phyloP scores from a whole-genome alignment of 2,113 vertebrate species.

The Aramus guarauna region DNA sequence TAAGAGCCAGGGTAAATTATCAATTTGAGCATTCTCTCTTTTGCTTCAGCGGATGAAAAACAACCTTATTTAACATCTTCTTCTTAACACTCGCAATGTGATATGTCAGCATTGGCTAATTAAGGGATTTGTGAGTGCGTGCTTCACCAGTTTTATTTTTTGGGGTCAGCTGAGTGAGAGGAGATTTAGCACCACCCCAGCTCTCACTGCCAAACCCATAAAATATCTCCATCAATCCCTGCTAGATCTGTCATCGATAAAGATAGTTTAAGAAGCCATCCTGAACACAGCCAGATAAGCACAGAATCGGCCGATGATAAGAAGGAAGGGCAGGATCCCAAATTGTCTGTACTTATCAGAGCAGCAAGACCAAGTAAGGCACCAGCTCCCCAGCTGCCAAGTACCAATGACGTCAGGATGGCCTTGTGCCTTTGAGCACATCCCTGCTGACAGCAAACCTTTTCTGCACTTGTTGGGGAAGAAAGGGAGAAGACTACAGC shows the following conservation, averaged over 20 bases:
- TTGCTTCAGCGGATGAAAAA: background rate
- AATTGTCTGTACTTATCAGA: background rate
- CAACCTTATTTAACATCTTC: background rate
- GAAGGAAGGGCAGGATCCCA: background rate
- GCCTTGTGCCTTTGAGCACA: background rate
- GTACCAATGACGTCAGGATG: background rate
- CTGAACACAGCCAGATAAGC: conserved; percentile 6
- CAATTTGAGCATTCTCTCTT: background rate
- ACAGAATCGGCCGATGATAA: background rate
- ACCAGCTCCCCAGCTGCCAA: background rate
- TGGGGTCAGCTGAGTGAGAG: background rate
- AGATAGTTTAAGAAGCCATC: background rate
- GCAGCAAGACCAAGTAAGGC: background rate
- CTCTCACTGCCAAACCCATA: background rate
- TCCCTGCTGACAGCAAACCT: background rate
- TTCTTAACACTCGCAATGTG: background rate
- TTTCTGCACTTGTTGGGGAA: background rate
- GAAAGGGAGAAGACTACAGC: background rate
- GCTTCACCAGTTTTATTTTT: conserved; percentile 43
- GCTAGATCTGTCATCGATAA: conserved; percentile 52
- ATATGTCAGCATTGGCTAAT: background rate
- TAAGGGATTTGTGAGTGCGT: conserved; percentile 44
- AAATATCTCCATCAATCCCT: conserved; percentile 30
- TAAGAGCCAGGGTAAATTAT: background rate
- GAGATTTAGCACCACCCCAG: background rate